Evolutionary conservation across 2,888 invertebrate genomes (phyloP).

Genomic region (Melanargia galathea): DNA sequence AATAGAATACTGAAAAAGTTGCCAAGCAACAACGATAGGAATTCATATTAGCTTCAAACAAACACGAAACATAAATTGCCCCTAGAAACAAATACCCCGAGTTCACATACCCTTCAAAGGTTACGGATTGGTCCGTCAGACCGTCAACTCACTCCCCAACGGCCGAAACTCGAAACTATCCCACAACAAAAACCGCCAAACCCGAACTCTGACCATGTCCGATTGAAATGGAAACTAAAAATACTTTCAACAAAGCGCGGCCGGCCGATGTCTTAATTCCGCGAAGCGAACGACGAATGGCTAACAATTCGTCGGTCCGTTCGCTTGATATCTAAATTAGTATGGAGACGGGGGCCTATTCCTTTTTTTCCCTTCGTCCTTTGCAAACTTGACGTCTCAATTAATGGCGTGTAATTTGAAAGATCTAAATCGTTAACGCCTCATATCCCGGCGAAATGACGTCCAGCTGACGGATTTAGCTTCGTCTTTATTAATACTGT

Average conservation of each 20-base stretch:
- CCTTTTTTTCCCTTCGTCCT: conserved; percentile 54
- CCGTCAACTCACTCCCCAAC: conserved; percentile 33
- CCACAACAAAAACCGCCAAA: conserved; percentile 60
- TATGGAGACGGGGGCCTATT: conserved; percentile 67
- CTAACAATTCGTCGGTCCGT: conserved; percentile 75
- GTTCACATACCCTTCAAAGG: conserved; percentile 43
- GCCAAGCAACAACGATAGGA: conserved; percentile 10
- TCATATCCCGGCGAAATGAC: conserved; percentile 51
- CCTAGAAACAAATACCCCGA: conserved; percentile 22
- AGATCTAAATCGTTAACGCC: conserved; percentile 68
- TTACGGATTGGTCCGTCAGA: conserved; percentile 51
- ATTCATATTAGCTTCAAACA: conserved; percentile 25
- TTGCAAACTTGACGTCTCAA: conserved; percentile 72
- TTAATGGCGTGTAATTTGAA: conserved; percentile 75
- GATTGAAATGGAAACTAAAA: conserved; percentile 51
- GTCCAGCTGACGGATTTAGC: conserved; percentile 42
- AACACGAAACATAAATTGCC: conserved; percentile 28
- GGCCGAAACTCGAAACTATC: conserved; percentile 55
- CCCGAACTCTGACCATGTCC: conserved; percentile 49
- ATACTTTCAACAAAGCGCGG: conserved; percentile 46
- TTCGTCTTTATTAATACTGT: conserved; percentile 41
- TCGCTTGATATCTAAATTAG: conserved; percentile 78
- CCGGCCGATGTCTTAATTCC: conserved; percentile 60
- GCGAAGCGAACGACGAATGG: conserved; percentile 69
- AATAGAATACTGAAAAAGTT: neutral